Evolutionary conservation across 1,140 invertebrate species (phyloP), one percentile per base, ranked within the genome.

Genomic region (Lepidurus arcticus): DNA sequence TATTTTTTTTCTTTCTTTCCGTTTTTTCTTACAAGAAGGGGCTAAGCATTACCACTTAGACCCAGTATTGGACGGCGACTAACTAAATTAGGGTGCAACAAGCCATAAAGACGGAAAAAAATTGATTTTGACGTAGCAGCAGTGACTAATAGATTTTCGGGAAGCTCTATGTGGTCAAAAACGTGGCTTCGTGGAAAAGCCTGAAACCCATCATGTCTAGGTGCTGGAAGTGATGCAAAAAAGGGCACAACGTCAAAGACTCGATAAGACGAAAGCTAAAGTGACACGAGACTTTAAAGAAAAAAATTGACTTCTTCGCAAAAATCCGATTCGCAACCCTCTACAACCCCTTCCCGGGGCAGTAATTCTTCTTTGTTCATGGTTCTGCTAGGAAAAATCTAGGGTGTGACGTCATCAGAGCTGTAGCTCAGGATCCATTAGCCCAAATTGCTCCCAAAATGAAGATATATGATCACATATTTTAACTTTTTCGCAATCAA

Each of bases 231-330:
- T 16, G 34, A 75, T 16, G 11, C 8, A 75, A n/a, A 24, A 75
- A 26, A 11, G 74, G 34, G 2, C 8, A 45, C 43, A 43, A 76
- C 26, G 9, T 16, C 24, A 45, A 44, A 26, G 34, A 73, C 34
- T 8, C n/a, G 11, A 7, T 76, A 34, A 34, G 34, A 34, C 7
- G 11, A 11, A 76, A 76, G 76, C 45, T 34, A n/a, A 76, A 43
- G 42, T 78, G 73, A 47, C 77, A 73, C 42, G 73, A 73, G 42
- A 78, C 16, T 74, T n/a, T 2, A 42, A 43, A 74, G 8, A 26
- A 73, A 11, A 73, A 16, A 21, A 2, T 3, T 16, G 80, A 21
- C 73, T 75, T 76, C 44, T 74, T 44, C 13, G 7, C 24, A 42
- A 45, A 44, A 42, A 7, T 45, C 24, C 45, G 75, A 10, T 34